phyloP scores from a whole-genome alignment of 2,888 invertebrate genomes.

The Hemaris fuciformis region DNA sequence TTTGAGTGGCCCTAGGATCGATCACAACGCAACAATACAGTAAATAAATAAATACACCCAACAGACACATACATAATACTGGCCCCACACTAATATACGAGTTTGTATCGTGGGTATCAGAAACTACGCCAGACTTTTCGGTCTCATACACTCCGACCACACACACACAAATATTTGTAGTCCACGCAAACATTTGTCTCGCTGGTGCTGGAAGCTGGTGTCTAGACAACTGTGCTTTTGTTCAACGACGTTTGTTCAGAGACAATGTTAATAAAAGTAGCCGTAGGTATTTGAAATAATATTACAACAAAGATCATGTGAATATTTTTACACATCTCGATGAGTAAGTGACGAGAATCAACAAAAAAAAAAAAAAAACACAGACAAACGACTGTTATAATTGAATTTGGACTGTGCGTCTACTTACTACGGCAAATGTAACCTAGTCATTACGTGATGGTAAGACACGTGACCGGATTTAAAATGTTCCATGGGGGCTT shows the following conservation, averaged over 20 bases:
- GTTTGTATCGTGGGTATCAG: too few species aligned
- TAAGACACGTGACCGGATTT: background rate
- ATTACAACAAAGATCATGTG: too few species aligned
- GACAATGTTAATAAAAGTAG: too few species aligned
- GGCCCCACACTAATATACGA: background rate
- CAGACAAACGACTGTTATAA: constrained; percentile 9
- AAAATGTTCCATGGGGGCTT: background rate
- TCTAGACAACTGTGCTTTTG: too few species aligned
- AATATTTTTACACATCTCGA: background rate
- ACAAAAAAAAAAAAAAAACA: constrained; percentile 2
- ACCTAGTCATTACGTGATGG: constrained; percentile 17
- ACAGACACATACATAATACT: background rate
- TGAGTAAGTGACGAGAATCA: constrained; percentile 13
- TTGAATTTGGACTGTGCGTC: constrained; percentile 8
- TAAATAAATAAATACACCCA: background rate
- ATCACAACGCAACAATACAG: too few species aligned
- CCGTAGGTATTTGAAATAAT: too few species aligned
- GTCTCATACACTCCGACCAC: background rate
- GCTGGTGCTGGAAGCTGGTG: background rate
- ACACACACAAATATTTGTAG: background rate
- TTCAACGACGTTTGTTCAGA: too few species aligned
- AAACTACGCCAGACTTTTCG: background rate
- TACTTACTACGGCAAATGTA: constrained; percentile 24
- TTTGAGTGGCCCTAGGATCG: too few species aligned
- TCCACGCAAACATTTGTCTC: too few species aligned